Percentiles rank a stretch among this genome's conserved stretches.
phyloP scores from a whole-genome alignment of 2,888 invertebrate species.

The Pasiphila rectangulata region DNA sequence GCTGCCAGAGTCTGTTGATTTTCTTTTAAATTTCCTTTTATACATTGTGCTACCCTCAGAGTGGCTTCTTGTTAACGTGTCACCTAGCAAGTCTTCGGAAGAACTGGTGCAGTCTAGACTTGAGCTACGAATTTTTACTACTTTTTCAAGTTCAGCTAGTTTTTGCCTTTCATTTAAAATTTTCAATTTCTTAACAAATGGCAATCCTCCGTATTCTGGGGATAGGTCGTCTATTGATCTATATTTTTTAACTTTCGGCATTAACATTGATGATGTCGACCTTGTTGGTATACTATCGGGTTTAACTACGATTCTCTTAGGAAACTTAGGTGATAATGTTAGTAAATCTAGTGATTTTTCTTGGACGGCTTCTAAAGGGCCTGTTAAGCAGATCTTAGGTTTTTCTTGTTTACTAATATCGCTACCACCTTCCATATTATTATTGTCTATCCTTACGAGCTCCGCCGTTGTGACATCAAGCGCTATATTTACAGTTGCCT shows the following conservation, averaged over 20 bases:
- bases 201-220: slow-evolving; percentile 91
- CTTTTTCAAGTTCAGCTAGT: slow-evolving; percentile 89
- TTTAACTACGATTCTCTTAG: slow-evolving; percentile 55
- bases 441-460: slow-evolving; percentile 76
- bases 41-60: slow-evolving; percentile 91
- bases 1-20: slow-evolving; percentile 63
- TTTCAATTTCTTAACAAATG: slow-evolving; percentile 93
- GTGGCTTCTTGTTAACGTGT: slow-evolving; percentile 86
- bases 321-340: slow-evolving; percentile 67
- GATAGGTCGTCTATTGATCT: slow-evolving; percentile 92
- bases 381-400: slow-evolving; percentile 66
- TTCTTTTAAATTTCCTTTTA: slow-evolving; percentile 70
- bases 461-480: slow-evolving; percentile 70
- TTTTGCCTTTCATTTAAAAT: slow-evolving; percentile 94
- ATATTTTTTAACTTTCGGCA: slow-evolving; percentile 84
- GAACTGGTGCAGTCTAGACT: slow-evolving; percentile 87
- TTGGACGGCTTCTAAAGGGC: slow-evolving; percentile 72
- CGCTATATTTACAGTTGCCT: slow-evolving; percentile 58
- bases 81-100: slow-evolving; percentile 80
- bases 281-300: slow-evolving; percentile 43
- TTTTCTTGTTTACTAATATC: slow-evolving; percentile 63
- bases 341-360: slow-evolving; percentile 71
- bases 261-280: slow-evolving; percentile 50
- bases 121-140: slow-evolving; percentile 88
- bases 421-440: slow-evolving; percentile 63